These are phyloP conservation scores for Myripristis murdjan DNA, from an alignment of 2,797 vertebrate species.

Conservation along the genomic window DNA sequence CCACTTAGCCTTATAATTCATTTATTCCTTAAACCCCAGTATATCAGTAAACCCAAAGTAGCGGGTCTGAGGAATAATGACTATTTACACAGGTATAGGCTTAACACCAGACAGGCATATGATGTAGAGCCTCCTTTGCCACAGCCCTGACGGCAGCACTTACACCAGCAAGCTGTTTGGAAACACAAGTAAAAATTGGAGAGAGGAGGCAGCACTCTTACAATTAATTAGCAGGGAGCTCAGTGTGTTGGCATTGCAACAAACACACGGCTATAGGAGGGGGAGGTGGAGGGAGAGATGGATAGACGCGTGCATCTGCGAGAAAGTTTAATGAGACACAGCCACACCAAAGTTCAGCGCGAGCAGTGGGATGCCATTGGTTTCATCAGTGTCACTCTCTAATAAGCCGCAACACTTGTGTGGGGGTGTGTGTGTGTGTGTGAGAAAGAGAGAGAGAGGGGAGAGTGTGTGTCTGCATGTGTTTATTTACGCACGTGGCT, in stretches of 20 bases:
- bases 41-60: conserved; percentile 9
- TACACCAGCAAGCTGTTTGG: conserved; percentile 45
- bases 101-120: not conserved
- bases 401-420: conserved; percentile 29
- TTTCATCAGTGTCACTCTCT: conserved; percentile 55
- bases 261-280: conserved; percentile 32
- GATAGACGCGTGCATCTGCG: conserved; percentile 71
- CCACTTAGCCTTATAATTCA: conserved; percentile 59
- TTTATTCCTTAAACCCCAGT: conserved; percentile 13
- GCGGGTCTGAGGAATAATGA: conserved; percentile 4
- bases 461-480: conserved; percentile 3
- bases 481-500: conserved; percentile 15
- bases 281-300: conserved; percentile 20
- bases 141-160: conserved; percentile 7
- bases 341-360: conserved; percentile 42
- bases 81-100: conserved; percentile 17
- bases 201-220: conserved; percentile 45
- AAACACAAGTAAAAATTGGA: conserved; percentile 30
- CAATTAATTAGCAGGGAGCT: conserved; percentile 66
- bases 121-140: conserved; percentile 15
- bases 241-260: conserved; percentile 37
- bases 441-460: too few species aligned
- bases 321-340: conserved; percentile 70
- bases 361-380: conserved; percentile 31
- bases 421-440: conserved; percentile 10